Conservation (phyloP, 2,113 vertebrate species). For the Alouatta palliata region DNA sequence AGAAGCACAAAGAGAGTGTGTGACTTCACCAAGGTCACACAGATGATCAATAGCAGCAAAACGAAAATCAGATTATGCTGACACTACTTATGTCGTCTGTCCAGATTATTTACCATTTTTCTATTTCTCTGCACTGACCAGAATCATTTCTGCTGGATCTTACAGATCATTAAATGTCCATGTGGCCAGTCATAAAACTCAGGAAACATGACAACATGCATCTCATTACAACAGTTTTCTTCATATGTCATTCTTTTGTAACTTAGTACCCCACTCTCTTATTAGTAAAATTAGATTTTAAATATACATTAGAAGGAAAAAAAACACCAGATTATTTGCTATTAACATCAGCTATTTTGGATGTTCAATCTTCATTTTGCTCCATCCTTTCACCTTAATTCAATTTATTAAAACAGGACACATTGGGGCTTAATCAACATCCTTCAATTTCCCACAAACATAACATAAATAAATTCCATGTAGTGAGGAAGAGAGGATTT, state of each 20-base stretch:
- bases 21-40: background rate
- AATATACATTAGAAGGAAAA: background rate
- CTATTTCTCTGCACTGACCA: background rate
- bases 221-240: background rate
- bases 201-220: background rate
- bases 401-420: background rate
- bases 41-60: background rate
- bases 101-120: background rate
- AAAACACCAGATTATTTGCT: background rate
- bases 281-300: background rate
- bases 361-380: background rate
- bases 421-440: background rate
- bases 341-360: background rate
- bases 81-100: background rate
- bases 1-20: background rate
- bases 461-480: background rate
- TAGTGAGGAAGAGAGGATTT: background rate
- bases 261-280: background rate
- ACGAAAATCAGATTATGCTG: background rate
- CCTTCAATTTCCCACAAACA: slow-evolving; percentile 14
- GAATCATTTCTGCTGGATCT: background rate
- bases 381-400: background rate
- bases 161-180: background rate
- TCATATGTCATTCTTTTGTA: background rate
- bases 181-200: background rate